Percentiles rank a stretch among this genome's conserved stretches.
Conservation (phyloP, 2,888 invertebrate species). For the Trachelus troglodyta region DNA sequence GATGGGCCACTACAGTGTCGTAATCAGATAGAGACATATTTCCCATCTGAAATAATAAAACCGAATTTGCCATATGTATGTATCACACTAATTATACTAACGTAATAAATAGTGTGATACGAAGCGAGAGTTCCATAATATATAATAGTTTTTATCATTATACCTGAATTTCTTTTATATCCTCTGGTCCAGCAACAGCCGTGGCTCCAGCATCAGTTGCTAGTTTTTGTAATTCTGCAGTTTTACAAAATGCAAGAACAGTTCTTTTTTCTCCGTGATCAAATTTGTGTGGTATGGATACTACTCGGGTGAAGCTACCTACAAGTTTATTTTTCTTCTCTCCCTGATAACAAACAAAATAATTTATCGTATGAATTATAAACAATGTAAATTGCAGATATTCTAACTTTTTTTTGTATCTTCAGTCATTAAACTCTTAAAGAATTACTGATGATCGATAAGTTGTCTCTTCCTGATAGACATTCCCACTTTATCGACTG, state of each 20-base stretch:
- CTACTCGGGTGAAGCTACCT: conserved; percentile 76
- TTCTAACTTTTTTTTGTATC: not conserved
- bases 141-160: not conserved
- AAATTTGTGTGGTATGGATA: conserved; percentile 77
- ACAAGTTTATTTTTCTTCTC: conserved; percentile 73
- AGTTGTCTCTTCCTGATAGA: too few species aligned
- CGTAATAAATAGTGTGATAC: not conserved
- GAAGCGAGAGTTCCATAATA: not conserved
- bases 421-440: too few species aligned
- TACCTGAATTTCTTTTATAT: conserved; percentile 82
- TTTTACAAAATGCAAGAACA: conserved; percentile 81
- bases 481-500: too few species aligned
- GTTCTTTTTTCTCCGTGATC: conserved; percentile 76
- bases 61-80: conserved; percentile 4
- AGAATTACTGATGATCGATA: too few species aligned
- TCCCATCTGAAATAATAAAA: conserved; percentile 71
- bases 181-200: conserved; percentile 77
- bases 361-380: not conserved
- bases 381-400: not conserved
- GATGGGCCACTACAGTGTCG: conserved; percentile 81
- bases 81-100: conserved; percentile 4
- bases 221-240: conserved; percentile 70
- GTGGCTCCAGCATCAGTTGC: conserved; percentile 80
- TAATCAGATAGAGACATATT: conserved; percentile 76
- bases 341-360: conserved; percentile 31